phyloP scores from a whole-genome alignment of 2,113 vertebrate genomes.

The Platichthys stellatus region DNA sequence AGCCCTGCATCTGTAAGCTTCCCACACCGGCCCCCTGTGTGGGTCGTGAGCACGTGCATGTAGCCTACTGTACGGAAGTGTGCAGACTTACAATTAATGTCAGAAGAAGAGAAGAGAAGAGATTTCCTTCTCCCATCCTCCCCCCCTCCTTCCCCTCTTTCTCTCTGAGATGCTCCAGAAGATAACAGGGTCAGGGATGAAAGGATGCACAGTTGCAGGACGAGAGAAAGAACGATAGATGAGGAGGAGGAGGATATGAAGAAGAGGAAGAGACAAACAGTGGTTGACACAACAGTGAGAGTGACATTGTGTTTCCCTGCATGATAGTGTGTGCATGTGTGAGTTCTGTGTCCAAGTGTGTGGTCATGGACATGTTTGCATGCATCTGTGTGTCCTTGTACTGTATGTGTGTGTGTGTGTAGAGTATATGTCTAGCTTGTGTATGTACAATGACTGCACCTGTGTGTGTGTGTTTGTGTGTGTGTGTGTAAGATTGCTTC shows the following conservation, averaged over 20 bases:
- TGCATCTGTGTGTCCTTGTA: neutral
- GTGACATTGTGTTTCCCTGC: slow-evolving; percentile 37
- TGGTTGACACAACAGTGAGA: slow-evolving; percentile 52
- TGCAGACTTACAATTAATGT: slow-evolving; percentile 1
- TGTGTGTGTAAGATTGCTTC: slow-evolving; percentile 3
- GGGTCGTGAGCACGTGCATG: neutral
- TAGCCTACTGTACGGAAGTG: neutral
- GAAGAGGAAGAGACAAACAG: slow-evolving; percentile 39
- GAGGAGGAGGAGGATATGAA: slow-evolving; percentile 16
- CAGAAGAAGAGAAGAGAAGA: slow-evolving; percentile 3
- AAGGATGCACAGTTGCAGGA: slow-evolving; percentile 59
- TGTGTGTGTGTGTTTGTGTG: neutral
- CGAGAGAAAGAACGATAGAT: slow-evolving; percentile 10
- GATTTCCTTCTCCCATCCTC: neutral
- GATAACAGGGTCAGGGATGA: slow-evolving; percentile 69
- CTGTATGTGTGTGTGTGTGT: neutral
- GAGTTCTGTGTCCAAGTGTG: neutral
- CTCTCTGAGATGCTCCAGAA: slow-evolving; percentile 67
- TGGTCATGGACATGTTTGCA: slow-evolving; percentile 15
- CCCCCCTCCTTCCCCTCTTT: neutral
- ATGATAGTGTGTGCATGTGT: slow-evolving; percentile 21
- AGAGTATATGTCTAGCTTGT: neutral
- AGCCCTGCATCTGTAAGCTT: slow-evolving; percentile 24
- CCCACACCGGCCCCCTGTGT: neutral
- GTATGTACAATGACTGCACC: neutral